These are phyloP conservation scores for Nycticorax nycticorax DNA, from an alignment of 2,113 vertebrate species.

Conservation along the genomic window DNA sequence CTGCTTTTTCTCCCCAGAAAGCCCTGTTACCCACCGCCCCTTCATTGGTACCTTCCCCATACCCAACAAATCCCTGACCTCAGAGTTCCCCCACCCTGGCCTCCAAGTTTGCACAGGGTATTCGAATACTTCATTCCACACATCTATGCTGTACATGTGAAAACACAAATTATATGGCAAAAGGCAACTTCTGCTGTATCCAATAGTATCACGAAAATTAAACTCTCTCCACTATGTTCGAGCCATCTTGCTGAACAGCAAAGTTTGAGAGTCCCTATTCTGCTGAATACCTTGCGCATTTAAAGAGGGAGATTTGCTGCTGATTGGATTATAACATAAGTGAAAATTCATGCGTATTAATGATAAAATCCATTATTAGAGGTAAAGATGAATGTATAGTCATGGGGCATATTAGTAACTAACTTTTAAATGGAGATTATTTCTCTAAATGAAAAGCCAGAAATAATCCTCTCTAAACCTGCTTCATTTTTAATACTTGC, in stretches of 20 bases:
- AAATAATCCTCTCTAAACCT: constrained; percentile 64
- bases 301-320: constrained; percentile 29
- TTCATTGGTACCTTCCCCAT: background rate
- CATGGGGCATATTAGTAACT: constrained; percentile 43
- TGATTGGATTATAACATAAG: constrained; percentile 61
- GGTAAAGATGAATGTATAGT: constrained; percentile 48
- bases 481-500: constrained; percentile 40
- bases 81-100: background rate
- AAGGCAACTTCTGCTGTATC: background rate
- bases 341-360: constrained; percentile 39
- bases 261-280: background rate
- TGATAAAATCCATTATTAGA: constrained; percentile 55
- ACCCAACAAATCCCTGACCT: background rate
- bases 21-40: background rate
- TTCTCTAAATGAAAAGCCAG: constrained; percentile 60
- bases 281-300: background rate
- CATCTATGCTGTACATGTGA: accelerated
- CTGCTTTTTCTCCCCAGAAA: background rate
- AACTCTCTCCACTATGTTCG: accelerated
- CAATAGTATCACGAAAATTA: background rate
- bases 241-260: background rate
- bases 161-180: background rate
- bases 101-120: background rate
- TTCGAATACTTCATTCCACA: background rate
- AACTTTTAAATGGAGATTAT: constrained; percentile 65